Percentiles rank a stretch among this genome's conserved stretches.
Conservation (phyloP, 1,140 invertebrate genomes). For the Dermatophagoides farinae region DNA sequence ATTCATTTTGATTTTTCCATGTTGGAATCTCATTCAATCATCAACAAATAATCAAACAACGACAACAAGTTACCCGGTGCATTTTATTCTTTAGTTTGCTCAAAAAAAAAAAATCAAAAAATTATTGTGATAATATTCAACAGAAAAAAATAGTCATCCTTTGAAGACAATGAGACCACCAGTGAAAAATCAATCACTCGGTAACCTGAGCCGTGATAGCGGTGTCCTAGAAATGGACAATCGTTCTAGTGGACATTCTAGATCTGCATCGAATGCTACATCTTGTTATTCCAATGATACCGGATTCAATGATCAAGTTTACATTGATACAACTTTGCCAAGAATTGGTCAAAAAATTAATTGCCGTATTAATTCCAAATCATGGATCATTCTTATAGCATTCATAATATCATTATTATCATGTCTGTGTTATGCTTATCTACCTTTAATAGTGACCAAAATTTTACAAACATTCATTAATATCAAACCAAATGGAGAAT, state of each 20-base stretch:
- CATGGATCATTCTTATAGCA: neutral
- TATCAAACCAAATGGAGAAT: neutral
- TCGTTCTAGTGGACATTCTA: neutral
- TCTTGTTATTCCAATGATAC: neutral
- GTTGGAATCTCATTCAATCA: no score
- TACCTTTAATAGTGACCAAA: neutral
- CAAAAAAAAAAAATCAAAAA: no score
- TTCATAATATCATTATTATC: neutral
- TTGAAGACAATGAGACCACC: no score
- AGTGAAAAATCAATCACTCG: neutral
- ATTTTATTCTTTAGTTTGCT: no score
- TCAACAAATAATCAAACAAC: no score
- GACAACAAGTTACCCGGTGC: no score
- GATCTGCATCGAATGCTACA: neutral
- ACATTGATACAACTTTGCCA: neutral
- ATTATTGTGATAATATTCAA: no score
- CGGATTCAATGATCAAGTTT: neutral
- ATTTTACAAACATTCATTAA: constrained; percentile 1
- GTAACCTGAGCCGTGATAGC: neutral
- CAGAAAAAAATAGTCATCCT: no score
- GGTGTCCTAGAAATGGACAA: neutral
- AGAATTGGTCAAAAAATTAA: neutral
- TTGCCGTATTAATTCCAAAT: neutral
- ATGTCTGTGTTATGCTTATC: neutral
- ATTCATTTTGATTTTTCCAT: no score